A percentile compares a stretch with the other conserved stretches of the same genome.
Evolutionary conservation across 2,888 invertebrate genomes (phyloP).

Genomic region (Slavum lentiscoides): DNA sequence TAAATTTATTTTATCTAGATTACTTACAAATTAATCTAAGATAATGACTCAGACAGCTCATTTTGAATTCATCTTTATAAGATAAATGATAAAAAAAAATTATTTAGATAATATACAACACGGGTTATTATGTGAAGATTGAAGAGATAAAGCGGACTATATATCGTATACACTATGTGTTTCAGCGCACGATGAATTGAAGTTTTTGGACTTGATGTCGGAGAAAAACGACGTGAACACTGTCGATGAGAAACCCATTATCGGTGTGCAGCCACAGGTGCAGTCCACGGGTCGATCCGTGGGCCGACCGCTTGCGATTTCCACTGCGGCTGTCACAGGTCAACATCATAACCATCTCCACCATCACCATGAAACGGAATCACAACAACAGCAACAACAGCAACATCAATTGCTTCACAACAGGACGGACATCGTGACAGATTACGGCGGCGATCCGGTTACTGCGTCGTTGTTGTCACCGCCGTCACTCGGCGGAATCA

Average conservation of each 20-base stretch:
- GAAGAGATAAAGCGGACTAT: too few species aligned
- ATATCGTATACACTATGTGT: background rate
- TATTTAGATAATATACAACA: too few species aligned
- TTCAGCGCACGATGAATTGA: conserved; percentile 35
- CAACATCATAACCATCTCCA: conserved; percentile 10
- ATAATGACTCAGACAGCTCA: too few species aligned
- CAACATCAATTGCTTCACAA: background rate
- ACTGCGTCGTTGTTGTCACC: background rate
- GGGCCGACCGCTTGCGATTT: background rate
- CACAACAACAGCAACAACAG: background rate
- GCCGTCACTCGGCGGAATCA: background rate
- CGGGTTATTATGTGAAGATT: too few species aligned
- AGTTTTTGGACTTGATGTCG: conserved; percentile 15
- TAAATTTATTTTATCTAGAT: too few species aligned
- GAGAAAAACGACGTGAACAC: background rate
- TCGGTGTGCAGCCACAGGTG: background rate
- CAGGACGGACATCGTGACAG: background rate
- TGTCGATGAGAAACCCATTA: background rate
- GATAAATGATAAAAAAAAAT: too few species aligned
- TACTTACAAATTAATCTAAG: too few species aligned
- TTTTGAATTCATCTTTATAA: too few species aligned
- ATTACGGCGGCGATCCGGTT: background rate
- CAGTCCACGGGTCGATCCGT: background rate
- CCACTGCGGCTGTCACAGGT: background rate
- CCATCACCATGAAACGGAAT: background rate